phyloP scores from a whole-genome alignment of 2,113 vertebrate genomes.

The Nothobranchius kuhntae region DNA sequence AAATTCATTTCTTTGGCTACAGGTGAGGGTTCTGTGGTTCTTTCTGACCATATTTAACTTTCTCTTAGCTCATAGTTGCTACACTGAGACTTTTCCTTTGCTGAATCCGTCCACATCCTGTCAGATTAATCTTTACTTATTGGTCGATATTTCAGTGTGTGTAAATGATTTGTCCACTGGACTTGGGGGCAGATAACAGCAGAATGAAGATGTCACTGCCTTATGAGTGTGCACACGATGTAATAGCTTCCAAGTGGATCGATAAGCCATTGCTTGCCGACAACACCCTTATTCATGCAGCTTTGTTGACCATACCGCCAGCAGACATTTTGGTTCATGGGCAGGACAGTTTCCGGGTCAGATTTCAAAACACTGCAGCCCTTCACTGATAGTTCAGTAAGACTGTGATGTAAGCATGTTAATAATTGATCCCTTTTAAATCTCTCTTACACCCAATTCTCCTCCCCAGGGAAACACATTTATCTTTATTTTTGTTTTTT shows the following conservation, averaged over 20 bases:
- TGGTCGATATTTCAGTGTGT: slow-evolving; percentile 61
- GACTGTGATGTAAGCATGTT: slow-evolving; percentile 60
- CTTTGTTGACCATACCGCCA: slow-evolving; percentile 63
- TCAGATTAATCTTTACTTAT: slow-evolving; percentile 67
- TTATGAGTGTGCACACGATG: slow-evolving; percentile 68
- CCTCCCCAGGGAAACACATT: not conserved
- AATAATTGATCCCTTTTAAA: slow-evolving; percentile 51
- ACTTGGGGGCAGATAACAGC: slow-evolving; percentile 67
- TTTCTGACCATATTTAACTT: not conserved
- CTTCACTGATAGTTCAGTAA: slow-evolving; percentile 55
- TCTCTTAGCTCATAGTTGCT: not conserved
- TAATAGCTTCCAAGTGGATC: slow-evolving; percentile 62
- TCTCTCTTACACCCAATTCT: slow-evolving; percentile 4
- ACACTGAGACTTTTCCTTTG: slow-evolving; percentile 2
- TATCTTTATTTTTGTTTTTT: not conserved
- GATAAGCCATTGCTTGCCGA: slow-evolving; percentile 66
- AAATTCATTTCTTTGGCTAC: not conserved
- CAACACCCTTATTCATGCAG: slow-evolving; percentile 74
- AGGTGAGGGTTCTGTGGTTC: not conserved
- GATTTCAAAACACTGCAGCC: slow-evolving; percentile 64
- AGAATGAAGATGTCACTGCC: slow-evolving; percentile 64
- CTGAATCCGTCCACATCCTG: slow-evolving; percentile 26
- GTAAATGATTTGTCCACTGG: slow-evolving; percentile 75
- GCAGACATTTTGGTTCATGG: slow-evolving; percentile 67
- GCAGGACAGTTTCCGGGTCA: slow-evolving; percentile 73